A percentile compares a stretch with the other conserved stretches of the same genome.
phyloP scores from a whole-genome alignment of 2,113 vertebrate species.

The Dascyllus trimaculatus region DNA sequence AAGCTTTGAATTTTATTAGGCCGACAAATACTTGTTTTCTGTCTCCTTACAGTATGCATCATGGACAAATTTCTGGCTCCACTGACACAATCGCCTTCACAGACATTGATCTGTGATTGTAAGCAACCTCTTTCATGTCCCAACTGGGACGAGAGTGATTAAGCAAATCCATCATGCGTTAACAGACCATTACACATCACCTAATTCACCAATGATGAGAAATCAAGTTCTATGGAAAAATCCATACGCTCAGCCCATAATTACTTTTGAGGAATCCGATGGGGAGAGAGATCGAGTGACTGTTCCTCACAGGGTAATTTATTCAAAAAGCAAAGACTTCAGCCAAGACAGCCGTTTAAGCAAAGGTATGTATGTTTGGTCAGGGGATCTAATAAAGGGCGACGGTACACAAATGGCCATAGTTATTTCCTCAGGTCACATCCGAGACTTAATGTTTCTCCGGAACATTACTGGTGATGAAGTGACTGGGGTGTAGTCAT shows the following conservation, averaged over 20 bases:
- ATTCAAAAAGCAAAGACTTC: constrained; percentile 46
- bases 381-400: constrained; percentile 53
- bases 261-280: constrained; percentile 71
- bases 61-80: constrained; percentile 47
- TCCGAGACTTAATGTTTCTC: constrained; percentile 48
- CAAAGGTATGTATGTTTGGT: constrained; percentile 31
- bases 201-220: constrained; percentile 72
- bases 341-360: constrained; percentile 33
- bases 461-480: constrained; percentile 55
- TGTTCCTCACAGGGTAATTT: constrained; percentile 34
- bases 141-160: constrained; percentile 63
- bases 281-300: constrained; percentile 63
- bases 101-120: constrained; percentile 77
- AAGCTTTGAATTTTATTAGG: constrained; percentile 42
- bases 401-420: constrained; percentile 5
- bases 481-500: constrained; percentile 54
- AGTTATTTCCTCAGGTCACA: constrained; percentile 57
- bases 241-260: constrained; percentile 76
- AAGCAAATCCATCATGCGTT: constrained; percentile 76
- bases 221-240: constrained; percentile 76
- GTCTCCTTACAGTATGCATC: constrained; percentile 38
- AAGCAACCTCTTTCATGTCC: constrained; percentile 69
- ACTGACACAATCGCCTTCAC: constrained; percentile 44
- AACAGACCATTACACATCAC: constrained; percentile 75
- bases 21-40: constrained; percentile 17